phyloP scores from a whole-genome alignment of 2,888 invertebrate genomes.

The Saturnia japonica region DNA sequence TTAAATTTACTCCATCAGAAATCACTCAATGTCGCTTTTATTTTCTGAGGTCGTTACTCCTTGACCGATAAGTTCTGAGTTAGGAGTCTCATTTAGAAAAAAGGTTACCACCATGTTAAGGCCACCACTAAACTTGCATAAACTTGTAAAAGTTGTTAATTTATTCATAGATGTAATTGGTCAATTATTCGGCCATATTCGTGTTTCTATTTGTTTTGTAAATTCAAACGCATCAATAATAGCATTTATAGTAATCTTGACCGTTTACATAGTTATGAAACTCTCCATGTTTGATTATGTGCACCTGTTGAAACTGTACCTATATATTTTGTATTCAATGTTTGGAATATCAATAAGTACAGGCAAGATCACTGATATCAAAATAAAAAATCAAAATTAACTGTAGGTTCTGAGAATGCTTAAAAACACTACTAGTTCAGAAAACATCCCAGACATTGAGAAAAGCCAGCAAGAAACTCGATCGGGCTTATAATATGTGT shows the following conservation, averaged over 20 bases:
- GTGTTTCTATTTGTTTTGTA: not conserved
- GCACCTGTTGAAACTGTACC: too few relatives aligned
- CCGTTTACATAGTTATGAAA: too few relatives aligned
- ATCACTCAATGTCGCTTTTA: not conserved
- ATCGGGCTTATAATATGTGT: too few relatives aligned
- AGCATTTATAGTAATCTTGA: not conserved
- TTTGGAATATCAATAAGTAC: too few relatives aligned
- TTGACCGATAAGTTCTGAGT: not conserved
- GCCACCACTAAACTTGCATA: not conserved
- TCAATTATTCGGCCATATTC: not conserved
- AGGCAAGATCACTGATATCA: too few relatives aligned
- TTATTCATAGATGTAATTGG: conserved; percentile 2
- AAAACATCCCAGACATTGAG: too few relatives aligned
- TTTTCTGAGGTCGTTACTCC: not conserved
- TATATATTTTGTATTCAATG: too few relatives aligned
- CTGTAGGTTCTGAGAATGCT: too few relatives aligned
- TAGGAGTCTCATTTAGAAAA: not conserved
- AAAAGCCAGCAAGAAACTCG: too few relatives aligned
- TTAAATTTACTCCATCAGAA: not conserved
- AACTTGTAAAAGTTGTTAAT: not conserved
- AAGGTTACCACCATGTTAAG: not conserved
- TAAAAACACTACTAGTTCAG: too few relatives aligned
- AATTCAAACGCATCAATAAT: not conserved
- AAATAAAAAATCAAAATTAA: too few relatives aligned
- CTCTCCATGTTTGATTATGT: too few relatives aligned